Evolutionary conservation across 2,113 vertebrate species (phyloP), one percentile per base, ranked within the genome.

Genomic region (Neolamprologus modestus): DNA sequence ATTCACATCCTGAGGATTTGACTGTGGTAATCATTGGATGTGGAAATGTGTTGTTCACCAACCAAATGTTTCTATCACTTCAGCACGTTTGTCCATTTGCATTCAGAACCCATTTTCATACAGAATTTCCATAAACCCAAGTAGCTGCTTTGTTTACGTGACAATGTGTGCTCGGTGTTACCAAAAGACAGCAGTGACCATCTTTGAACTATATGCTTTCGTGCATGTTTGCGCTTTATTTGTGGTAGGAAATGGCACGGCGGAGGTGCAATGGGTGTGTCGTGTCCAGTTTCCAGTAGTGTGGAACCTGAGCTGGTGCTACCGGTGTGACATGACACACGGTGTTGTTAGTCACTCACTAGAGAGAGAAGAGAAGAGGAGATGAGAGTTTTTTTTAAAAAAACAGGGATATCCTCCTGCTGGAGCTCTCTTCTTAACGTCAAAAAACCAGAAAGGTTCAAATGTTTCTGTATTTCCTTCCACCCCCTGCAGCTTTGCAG

Each of bases 231-330:
- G 73, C 3, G 7, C 6, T 85, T 40, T 82, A 5, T 87, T 45
- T 87, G 17, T 84, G 68, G 73, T 21, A 4, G 21, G 33, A 40
- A 84, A 13, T 81, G 47, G 37, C 12, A 47, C 54, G 37, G 24
- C 59, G 61, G 85, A 88, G 87, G 66, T 90, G 84, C 91, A 81
- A 87, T 92, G 87, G 84, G 88, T 90, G 92, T 84, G 89, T 94
- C 24, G 85, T 88, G 82, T 93, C 89, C 79, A 84, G 85, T 95
- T 94, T 91, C 91, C 66, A 85, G 88, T 78, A 86, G 85, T 81
- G 82, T 94, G 94, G 85, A 95, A 95, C 87, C 90, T 91, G 90
- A 94, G 92, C 90, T 21, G 80, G 71, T 78, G 7, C 84, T 92
- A 83, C 76, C 92, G 8, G 88, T 76, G 42, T 87, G 91, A 84